Percentiles rank a stretch among this genome's conserved stretches.
Conservation (phyloP, 2,888 invertebrate genomes). For the Ochropleura leucogaster region DNA sequence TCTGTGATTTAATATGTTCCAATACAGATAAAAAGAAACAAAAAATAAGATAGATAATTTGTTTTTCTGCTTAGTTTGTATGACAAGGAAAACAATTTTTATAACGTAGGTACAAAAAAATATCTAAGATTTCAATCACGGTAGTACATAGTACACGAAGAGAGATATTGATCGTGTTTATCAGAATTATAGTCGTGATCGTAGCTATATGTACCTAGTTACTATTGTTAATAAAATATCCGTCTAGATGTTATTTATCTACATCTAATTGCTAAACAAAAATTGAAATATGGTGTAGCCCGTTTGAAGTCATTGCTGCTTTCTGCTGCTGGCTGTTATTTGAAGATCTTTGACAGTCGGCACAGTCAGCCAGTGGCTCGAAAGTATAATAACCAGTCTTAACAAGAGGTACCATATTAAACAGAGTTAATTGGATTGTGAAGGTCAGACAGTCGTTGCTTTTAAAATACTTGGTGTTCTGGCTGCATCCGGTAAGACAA, state of each 20-base stretch:
- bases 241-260: not conserved
- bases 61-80: not conserved
- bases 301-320: no score
- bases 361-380: no score
- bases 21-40: not conserved
- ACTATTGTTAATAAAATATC: not conserved
- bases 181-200: not conserved
- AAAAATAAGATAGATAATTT: not conserved
- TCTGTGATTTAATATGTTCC: not conserved
- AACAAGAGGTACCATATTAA: no score
- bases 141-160: not conserved
- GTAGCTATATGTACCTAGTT: not conserved
- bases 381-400: no score
- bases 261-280: not conserved
- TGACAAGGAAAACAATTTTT: no score
- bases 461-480: no score
- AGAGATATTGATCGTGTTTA: not conserved
- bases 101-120: not conserved
- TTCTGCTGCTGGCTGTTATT: no score
- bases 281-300: not conserved
- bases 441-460: no score
- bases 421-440: no score
- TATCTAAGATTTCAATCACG: not conserved
- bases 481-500: no score
- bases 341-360: no score